These are phyloP conservation scores for Laticauda colubrina DNA, from an alignment of 2,113 vertebrate species.

Conservation along the genomic window DNA sequence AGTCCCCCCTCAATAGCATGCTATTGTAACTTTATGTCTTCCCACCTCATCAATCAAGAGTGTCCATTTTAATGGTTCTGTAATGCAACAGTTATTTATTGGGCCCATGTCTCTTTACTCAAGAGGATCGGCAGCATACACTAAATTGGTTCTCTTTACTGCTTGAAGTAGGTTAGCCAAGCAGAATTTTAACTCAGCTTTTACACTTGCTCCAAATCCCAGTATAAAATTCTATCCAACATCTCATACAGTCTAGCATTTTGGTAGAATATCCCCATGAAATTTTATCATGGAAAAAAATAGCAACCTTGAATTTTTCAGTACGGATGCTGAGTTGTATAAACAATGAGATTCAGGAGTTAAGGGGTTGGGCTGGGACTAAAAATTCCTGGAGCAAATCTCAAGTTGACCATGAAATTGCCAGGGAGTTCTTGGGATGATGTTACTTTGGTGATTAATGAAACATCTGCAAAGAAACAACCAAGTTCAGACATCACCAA, in stretches of 20 bases:
- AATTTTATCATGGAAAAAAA: neutral
- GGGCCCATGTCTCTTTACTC: neutral
- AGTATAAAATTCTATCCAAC: neutral
- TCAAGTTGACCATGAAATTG: neutral
- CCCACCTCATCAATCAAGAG: neutral
- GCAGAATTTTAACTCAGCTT: neutral
- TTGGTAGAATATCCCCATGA: neutral
- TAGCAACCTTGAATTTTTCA: neutral
- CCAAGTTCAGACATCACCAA: neutral
- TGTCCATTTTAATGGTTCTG: neutral
- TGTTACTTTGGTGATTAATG: no score
- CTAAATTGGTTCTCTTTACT: neutral
- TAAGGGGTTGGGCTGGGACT: neutral
- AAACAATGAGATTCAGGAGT: neutral
- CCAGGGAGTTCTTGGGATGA: neutral
- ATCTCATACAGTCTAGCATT: neutral
- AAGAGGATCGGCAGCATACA: neutral
- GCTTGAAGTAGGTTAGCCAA: neutral
- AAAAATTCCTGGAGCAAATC: neutral
- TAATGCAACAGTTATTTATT: neutral
- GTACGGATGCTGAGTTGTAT: neutral
- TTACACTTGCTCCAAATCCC: neutral
- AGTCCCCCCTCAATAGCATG: neutral
- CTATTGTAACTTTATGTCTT: neutral
- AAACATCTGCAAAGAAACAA: neutral